phyloP scores from a whole-genome alignment of 2,797 vertebrate species.

The Chrysocyon brachyurus region DNA sequence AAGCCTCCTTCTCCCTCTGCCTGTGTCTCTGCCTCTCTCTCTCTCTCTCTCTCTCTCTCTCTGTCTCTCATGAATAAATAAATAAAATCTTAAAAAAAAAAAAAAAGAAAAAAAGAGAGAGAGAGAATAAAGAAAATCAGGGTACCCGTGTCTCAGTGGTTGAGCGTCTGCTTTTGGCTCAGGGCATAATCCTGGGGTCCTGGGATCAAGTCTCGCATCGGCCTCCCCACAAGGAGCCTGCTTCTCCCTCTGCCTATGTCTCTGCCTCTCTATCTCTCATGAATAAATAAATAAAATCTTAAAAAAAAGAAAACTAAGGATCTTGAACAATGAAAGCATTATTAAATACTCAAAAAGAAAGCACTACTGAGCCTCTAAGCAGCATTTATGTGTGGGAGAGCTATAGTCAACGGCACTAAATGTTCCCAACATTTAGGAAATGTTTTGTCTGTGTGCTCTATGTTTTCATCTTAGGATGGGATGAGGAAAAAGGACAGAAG shows the following conservation, averaged over 20 bases:
- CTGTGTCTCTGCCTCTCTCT: no score
- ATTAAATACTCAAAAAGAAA: not conserved
- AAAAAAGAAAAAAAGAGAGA: not conserved
- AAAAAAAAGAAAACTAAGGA: not conserved
- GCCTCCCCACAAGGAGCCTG: no score
- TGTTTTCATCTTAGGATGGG: not conserved
- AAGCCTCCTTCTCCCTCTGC: no score
- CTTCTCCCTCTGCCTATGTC: no score
- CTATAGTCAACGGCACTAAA: not conserved
- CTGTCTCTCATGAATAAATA: no score
- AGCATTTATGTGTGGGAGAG: not conserved
- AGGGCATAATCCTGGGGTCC: no score
- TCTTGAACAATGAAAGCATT: not conserved
- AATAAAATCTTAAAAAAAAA: not conserved
- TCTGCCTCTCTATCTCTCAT: no score
- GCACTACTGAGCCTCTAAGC: not conserved
- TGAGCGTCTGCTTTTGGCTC: no score
- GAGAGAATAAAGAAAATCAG: not conserved
- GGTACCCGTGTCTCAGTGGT: no score
- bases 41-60: no score
- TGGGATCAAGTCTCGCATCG: no score
- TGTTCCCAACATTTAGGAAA: not conserved
- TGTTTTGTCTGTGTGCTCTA: not conserved
- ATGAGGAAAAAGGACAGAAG: not conserved
- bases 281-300: no score